Conservation (phyloP, 2,797 vertebrate genomes). For the Pipistrellus kuhlii region DNA sequence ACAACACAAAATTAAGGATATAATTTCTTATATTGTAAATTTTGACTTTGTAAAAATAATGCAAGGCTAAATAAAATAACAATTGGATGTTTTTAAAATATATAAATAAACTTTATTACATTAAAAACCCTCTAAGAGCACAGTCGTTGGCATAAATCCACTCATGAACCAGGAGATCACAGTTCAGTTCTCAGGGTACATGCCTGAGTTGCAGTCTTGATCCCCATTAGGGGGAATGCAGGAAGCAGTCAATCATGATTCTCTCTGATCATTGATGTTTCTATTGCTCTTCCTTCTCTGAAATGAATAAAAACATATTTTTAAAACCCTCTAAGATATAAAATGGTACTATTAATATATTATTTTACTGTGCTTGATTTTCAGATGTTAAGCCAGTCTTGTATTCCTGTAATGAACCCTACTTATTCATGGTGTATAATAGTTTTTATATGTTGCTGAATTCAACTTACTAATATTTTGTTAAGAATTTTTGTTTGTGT, state of each 20-base stretch:
- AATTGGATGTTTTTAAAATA: slow-evolving; percentile 22
- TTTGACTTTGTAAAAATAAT: not conserved
- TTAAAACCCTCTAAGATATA: not conserved
- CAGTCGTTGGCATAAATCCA: too few relatives aligned
- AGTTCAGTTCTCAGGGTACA: too few relatives aligned
- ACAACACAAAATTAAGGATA: not conserved
- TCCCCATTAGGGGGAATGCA: too few relatives aligned
- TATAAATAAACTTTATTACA: not conserved
- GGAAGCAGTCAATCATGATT: too few relatives aligned
- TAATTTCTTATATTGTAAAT: slow-evolving; percentile 23
- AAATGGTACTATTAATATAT: not conserved
- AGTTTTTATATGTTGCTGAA: not conserved
- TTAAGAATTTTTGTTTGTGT: not conserved
- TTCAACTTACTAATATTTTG: slow-evolving; percentile 6
- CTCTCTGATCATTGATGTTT: too few relatives aligned
- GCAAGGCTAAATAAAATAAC: not conserved
- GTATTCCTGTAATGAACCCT: slow-evolving; percentile 12
- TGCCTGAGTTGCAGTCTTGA: too few relatives aligned
- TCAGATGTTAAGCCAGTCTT: not conserved
- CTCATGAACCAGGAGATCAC: too few relatives aligned
- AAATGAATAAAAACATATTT: too few relatives aligned
- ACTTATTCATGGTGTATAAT: not conserved
- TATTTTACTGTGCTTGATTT: slow-evolving; percentile 1
- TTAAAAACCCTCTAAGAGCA: not conserved
- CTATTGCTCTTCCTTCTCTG: too few relatives aligned